Evolutionary conservation across 2,797 vertebrate species (phyloP), one percentile per base, ranked within the genome.

Genomic region (Syncerus caffer): DNA sequence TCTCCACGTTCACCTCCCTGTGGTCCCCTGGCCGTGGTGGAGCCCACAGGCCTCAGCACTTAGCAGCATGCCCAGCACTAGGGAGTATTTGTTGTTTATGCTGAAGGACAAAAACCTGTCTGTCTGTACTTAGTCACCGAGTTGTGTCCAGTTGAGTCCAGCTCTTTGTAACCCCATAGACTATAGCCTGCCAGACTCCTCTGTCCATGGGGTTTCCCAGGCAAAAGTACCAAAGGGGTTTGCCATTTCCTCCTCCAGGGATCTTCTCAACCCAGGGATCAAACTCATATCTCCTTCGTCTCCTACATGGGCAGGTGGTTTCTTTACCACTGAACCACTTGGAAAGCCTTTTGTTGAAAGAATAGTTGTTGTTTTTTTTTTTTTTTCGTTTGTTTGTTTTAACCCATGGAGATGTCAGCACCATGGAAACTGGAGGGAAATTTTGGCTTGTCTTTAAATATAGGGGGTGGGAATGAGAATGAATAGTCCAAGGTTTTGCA

Each of bases 21-120:
- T 11, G 13, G 23, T 21, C n/a, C 31, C 0, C 53, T 1, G 3
- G 38, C 60, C 9, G 0, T 31, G 45, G 14, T 27, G 51, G 57
- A 80, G 88, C 15, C 74, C 27, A 11, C 5, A 34, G 62, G 12
- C 71, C n/a, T 42, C 9, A 57, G 57, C 60, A 51, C 21, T 71
- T n/a, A 47, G n/a, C 27, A 42, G 45, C 50, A 57, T 4, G 13
- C 58, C 34, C 38, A 8, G 42, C 25, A 2, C 58, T 3, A 21
- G 25, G 25, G 5, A n/a, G 29, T 19, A 13, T 50, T 60, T 86
- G 16, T 21, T 29, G 7, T 34, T 79, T n/a, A 74, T n/a, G 27
- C 7, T 55, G 76, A 84, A 90, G 84, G 34, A 38, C 34, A 6
- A 71, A 64, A 71, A 38, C 11, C 34, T 71, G 10, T 71, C 67